Percentiles rank a stretch among this genome's conserved stretches.
phyloP scores from a whole-genome alignment of 2,888 invertebrate genomes.

The Callinectes sapidus region DNA sequence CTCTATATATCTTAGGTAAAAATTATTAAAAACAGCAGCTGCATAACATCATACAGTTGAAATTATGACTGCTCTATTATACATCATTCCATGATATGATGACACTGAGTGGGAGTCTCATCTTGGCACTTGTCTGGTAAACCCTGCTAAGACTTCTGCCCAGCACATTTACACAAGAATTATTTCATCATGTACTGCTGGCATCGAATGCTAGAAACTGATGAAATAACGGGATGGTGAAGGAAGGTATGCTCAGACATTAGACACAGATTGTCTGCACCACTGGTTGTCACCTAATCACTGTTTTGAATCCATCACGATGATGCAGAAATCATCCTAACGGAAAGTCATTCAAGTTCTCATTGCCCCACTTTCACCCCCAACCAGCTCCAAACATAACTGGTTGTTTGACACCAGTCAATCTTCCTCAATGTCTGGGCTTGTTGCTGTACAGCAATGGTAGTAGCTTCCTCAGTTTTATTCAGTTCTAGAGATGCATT shows the following conservation, averaged over 20 bases:
- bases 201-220: slow-evolving; percentile 61
- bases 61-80: slow-evolving; percentile 62
- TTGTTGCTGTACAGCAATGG: slow-evolving; percentile 44
- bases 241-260: slow-evolving; percentile 57
- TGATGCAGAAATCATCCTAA: slow-evolving; percentile 43
- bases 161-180: slow-evolving; percentile 54
- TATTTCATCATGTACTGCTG: slow-evolving; percentile 48
- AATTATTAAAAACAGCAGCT: slow-evolving; percentile 64
- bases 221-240: slow-evolving; percentile 51
- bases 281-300: slow-evolving; percentile 60
- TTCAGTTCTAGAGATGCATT: slow-evolving; percentile 47
- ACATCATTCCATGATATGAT: slow-evolving; percentile 69
- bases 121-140: slow-evolving; percentile 67
- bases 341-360: slow-evolving; percentile 47
- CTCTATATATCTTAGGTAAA: slow-evolving; percentile 64
- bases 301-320: slow-evolving; percentile 43
- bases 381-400: slow-evolving; percentile 60
- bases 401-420: slow-evolving; percentile 51
- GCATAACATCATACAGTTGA: slow-evolving; percentile 65
- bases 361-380: slow-evolving; percentile 47
- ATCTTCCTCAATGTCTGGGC: slow-evolving; percentile 55
- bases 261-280: slow-evolving; percentile 57
- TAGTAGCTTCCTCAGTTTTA: slow-evolving; percentile 40
- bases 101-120: slow-evolving; percentile 68
- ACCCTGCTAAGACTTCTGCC: slow-evolving; percentile 43